Percentiles rank a stretch among this genome's conserved stretches.
phyloP scores from a whole-genome alignment of 2,888 invertebrate genomes.

The Phlogophora meticulosa region DNA sequence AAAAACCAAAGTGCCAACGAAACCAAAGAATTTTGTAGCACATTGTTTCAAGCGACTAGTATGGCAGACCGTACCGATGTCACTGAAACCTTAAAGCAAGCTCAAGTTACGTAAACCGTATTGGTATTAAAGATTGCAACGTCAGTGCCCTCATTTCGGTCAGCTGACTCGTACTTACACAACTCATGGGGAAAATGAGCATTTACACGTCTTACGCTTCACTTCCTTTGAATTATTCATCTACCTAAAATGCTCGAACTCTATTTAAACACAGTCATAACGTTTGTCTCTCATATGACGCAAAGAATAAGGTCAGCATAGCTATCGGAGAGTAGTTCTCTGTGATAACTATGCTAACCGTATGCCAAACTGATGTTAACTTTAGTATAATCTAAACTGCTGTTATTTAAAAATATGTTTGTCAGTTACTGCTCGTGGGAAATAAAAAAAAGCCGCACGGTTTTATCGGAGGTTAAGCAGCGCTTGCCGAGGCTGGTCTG shows the following conservation, averaged over 20 bases:
- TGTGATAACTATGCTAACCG: background rate
- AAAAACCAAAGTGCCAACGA: too few species aligned
- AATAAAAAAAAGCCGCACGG: too few species aligned
- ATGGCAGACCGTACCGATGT: conserved; percentile 4
- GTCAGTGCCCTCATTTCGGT: conserved; percentile 45
- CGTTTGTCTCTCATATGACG: background rate
- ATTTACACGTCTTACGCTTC: conserved; percentile 12
- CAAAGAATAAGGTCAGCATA: background rate
- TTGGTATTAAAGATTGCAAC: conserved; percentile 48
- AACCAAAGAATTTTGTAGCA: too few species aligned
- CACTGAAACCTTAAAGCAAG: conserved; percentile 1
- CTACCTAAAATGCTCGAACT: conserved; percentile 8
- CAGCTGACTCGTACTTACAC: conserved; percentile 24
- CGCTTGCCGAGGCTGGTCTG: too few species aligned
- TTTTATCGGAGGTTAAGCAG: too few species aligned
- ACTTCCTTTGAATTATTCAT: conserved; percentile 4
- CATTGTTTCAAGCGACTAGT: background rate
- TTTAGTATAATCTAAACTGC: background rate
- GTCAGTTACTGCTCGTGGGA: too few species aligned
- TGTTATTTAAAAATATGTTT: conserved; percentile 13
- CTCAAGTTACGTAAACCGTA: conserved; percentile 30
- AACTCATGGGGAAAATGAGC: conserved; percentile 25
- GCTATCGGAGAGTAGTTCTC: background rate
- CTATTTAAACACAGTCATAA: background rate
- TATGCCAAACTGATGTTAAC: too few species aligned